Base-by-base conservation (phyloP, 35 echinoderm and acorn worm species). In the Patiria miniata region DNA sequence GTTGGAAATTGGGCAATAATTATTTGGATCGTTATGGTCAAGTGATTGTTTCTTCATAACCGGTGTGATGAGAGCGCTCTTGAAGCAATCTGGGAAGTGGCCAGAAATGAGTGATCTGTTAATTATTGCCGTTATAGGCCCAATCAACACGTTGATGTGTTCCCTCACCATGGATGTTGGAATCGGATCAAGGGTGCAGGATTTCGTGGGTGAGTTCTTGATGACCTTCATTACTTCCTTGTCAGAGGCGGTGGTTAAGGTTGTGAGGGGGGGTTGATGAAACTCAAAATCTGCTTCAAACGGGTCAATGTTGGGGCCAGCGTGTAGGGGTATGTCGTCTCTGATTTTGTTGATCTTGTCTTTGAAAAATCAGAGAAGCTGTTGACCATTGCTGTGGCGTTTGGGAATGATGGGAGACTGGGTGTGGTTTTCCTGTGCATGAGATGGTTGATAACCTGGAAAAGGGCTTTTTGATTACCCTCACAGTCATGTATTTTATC, bases 31-130 rank as follows among this genome's bases (percentile, higher is more conserved):
- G 39, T 94, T 65, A 19, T 80, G 60, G 33, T 94, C 77, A 23
- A 90, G 78, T 30, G 57, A 39, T 34, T 81, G 8, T 81, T 86
- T 94, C 73, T 94, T 89, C 5, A 94, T 68, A 19, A 90, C 15
- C 23, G 87, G 87, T 8, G 86, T 90, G 32, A 94, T 87, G 42
- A 37, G 51, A 17, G 83, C 51, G 15, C 21, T 4, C 78, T 89
- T 89, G 30, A 89, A 36, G 16, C 58, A 26, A 30, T 39, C 79
- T 57, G 77, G 78, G 39, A 81, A 81, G 53, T 30, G 18, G 26
- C 38, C 40, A 19, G 51, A 36, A 23, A 60, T 50, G 32, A 83
- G 47, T 34, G 21, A 60, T 30, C 39, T 36, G 34, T 32, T 34
- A 30, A 83, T 26, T 58, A 57, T 83, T 53, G 34, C 58, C 36